Evolutionary conservation across 2,888 invertebrate genomes (phyloP).

Genomic region (Eumerus sabulonum): DNA sequence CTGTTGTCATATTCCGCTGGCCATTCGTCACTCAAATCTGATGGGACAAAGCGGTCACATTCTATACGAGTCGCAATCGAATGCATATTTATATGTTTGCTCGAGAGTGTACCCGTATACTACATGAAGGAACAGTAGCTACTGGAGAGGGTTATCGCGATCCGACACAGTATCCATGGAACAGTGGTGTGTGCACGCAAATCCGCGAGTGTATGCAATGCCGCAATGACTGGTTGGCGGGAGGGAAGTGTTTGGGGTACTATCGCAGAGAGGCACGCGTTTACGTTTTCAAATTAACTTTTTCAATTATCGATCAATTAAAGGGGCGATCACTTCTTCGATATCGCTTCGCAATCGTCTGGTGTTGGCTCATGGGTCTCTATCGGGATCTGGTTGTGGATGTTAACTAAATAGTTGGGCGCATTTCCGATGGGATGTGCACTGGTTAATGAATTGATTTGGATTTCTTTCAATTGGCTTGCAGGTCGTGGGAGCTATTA

Average conservation of each 20-base stretch:
- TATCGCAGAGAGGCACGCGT: conserved; percentile 69
- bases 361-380: conserved; percentile 1
- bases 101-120: not conserved
- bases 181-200: not conserved
- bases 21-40: conserved; percentile 57
- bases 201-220: not conserved
- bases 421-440: conserved; percentile 31
- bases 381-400: conserved; percentile 21
- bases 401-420: conserved; percentile 48
- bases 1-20: conserved; percentile 57
- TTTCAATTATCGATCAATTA: conserved; percentile 71
- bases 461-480: not conserved
- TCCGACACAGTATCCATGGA: not conserved
- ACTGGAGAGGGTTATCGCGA: conserved; percentile 17
- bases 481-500: conserved; percentile 4
- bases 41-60: conserved; percentile 45
- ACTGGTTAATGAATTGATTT: conserved; percentile 15
- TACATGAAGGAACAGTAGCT: conserved; percentile 14
- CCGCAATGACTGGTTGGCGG: not conserved
- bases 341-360: conserved; percentile 31
- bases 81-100: not conserved
- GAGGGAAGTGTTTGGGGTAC: conserved; percentile 16
- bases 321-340: conserved; percentile 59
- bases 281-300: conserved; percentile 70
- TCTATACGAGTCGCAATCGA: conserved; percentile 12